These are phyloP conservation scores for Synanthedon tipuliformis DNA, from an alignment of 2,888 invertebrate genomes.

Conservation along the genomic window DNA sequence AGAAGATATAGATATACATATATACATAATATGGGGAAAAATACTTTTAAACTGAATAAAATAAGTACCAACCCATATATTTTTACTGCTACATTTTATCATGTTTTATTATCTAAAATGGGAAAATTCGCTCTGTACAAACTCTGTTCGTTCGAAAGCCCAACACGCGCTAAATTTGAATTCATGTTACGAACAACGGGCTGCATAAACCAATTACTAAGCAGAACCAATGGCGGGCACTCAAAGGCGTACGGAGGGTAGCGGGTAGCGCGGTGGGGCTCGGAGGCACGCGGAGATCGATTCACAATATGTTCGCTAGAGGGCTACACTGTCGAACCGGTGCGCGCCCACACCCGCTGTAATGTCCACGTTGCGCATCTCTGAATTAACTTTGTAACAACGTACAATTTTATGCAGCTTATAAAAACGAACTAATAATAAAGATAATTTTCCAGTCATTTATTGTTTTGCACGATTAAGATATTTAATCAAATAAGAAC, in stretches of 20 bases:
- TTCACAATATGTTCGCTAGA: constrained; percentile 67
- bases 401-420: constrained; percentile 14
- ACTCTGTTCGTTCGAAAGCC: constrained; percentile 44
- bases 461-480: no score
- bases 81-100: constrained; percentile 24
- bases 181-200: constrained; percentile 59
- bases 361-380: constrained; percentile 64
- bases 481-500: no score
- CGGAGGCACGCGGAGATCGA: constrained; percentile 51
- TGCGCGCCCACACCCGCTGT: constrained; percentile 44
- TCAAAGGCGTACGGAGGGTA: background rate
- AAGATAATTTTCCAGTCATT: no score
- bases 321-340: constrained; percentile 43
- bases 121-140: constrained; percentile 46
- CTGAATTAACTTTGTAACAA: constrained; percentile 38
- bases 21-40: background rate
- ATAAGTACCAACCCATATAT: background rate
- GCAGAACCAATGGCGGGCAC: constrained; percentile 56
- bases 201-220: constrained; percentile 65
- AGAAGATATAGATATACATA: background rate
- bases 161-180: constrained; percentile 65
- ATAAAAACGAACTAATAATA: no score
- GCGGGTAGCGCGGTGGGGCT: constrained; percentile 7
- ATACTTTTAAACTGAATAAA: background rate
- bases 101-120: constrained; percentile 48